Evolutionary conservation across 2,888 invertebrate species (phyloP).

Genomic region (Idaea biselata): DNA sequence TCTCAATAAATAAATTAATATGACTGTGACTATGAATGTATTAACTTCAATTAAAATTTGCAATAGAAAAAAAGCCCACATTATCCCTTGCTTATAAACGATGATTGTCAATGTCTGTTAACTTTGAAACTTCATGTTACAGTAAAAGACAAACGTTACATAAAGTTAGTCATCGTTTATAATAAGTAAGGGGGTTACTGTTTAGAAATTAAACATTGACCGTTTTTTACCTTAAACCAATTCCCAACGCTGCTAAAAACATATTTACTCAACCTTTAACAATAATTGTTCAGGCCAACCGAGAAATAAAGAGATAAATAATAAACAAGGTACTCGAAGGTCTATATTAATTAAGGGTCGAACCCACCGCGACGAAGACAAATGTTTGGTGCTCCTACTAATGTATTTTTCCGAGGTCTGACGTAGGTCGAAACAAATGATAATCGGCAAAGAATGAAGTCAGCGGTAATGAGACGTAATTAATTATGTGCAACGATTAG

Average conservation of each 20-base stretch:
- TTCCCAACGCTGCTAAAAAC: not conserved
- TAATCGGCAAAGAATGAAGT: constrained; percentile 79
- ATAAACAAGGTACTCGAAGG: constrained; percentile 67
- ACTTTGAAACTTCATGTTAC: too few relatives aligned
- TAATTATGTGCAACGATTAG: constrained; percentile 58
- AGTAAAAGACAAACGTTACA: too few relatives aligned
- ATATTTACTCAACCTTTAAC: not conserved
- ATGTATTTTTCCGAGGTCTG: constrained; percentile 74
- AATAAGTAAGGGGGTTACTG: too few relatives aligned
- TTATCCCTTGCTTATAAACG: too few relatives aligned
- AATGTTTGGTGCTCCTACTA: constrained; percentile 65
- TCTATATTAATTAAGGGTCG: constrained; percentile 78
- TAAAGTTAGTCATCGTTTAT: too few relatives aligned
- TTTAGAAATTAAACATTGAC: too few relatives aligned
- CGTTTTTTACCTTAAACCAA: not conserved
- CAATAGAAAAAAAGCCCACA: too few relatives aligned
- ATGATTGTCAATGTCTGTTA: too few relatives aligned
- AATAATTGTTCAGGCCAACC: not conserved
- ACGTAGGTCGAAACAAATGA: constrained; percentile 71
- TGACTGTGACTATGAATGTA: too few relatives aligned
- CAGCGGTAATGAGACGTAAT: constrained; percentile 61
- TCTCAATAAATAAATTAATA: too few relatives aligned
- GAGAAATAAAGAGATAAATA: not conserved
- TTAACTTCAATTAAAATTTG: too few relatives aligned
- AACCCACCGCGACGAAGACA: constrained; percentile 74